phyloP scores from a whole-genome alignment of 2,113 vertebrate species.

The Dicaeum eximium region DNA sequence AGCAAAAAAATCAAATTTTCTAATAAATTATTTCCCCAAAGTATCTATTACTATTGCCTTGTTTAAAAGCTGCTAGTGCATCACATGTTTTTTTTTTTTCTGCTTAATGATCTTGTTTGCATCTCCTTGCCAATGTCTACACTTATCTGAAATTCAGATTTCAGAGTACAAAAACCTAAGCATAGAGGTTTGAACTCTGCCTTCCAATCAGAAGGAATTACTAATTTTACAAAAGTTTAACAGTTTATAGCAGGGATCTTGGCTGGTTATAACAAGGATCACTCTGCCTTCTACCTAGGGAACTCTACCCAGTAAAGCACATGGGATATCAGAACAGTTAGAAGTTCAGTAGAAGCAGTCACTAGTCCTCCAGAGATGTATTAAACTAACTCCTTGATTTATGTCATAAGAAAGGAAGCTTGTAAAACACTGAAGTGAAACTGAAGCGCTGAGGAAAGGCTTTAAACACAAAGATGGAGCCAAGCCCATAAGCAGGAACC shows the following conservation, averaged over 20 bases:
- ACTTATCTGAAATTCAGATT: not conserved
- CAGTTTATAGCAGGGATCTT: not conserved
- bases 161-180: not conserved
- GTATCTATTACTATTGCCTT: not conserved
- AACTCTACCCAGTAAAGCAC: not conserved
- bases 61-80: not conserved
- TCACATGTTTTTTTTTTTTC: not conserved
- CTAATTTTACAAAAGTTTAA: not conserved
- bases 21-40: not conserved
- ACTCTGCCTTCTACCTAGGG: not conserved
- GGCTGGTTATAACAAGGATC: not conserved
- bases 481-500: not conserved
- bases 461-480: not conserved
- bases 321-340: accelerated
- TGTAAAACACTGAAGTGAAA: not conserved
- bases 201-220: not conserved
- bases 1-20: not conserved
- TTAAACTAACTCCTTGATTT: not conserved
- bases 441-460: not conserved
- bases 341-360: not conserved
- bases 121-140: not conserved
- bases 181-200: not conserved
- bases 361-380: not conserved
- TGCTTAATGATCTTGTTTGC: not conserved
- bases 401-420: not conserved